Evolutionary conservation across 2,113 vertebrate species (phyloP).

Genomic region (Natator depressus): DNA sequence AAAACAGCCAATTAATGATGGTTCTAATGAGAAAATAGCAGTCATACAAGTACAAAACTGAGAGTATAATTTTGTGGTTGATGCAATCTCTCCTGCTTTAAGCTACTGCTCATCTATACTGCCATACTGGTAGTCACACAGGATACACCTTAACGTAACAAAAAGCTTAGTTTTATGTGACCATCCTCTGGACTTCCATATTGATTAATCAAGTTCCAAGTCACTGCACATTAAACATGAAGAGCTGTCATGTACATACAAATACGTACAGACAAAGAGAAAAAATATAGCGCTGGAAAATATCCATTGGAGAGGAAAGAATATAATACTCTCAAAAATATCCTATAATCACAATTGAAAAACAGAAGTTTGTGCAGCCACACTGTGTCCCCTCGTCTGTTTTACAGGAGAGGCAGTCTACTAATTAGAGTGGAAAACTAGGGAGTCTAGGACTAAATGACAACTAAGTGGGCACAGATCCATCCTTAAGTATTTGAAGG

Average conservation of each 20-base stretch:
- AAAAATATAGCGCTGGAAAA: neutral
- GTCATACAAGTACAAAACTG: neutral
- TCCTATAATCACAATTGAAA: neutral
- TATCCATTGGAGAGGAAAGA: neutral
- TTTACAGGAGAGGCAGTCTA: neutral
- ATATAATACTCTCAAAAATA: neutral
- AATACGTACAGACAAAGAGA: neutral
- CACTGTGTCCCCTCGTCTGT: neutral
- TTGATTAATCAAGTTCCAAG: rapidly evolving
- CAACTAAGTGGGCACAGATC: neutral
- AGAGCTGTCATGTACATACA: rapidly evolving
- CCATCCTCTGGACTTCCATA: neutral
- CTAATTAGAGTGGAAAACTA: neutral
- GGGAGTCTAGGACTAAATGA: neutral
- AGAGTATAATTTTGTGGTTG: neutral
- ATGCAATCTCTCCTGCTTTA: neutral
- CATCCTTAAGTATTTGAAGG: neutral
- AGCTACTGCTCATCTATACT: neutral
- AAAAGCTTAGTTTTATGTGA: neutral
- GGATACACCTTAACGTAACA: neutral
- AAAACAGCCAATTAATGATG: neutral
- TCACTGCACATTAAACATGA: neutral
- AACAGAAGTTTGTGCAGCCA: neutral
- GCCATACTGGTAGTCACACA: neutral
- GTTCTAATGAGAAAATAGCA: neutral